These are phyloP conservation scores for Zosterops pallidus DNA, from an alignment of 2,113 vertebrate species.

Conservation along the genomic window DNA sequence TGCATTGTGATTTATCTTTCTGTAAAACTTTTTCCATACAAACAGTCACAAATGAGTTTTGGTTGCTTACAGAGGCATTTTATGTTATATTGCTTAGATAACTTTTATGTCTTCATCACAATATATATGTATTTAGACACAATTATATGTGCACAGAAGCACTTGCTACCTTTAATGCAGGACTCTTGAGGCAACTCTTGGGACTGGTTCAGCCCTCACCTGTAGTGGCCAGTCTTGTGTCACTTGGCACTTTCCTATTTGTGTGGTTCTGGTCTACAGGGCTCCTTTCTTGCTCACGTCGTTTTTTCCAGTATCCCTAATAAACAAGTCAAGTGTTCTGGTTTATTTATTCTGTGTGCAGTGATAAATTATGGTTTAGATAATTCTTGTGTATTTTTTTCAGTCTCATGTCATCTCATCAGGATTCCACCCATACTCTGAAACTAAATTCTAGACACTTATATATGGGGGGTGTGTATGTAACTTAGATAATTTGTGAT, in stretches of 20 bases:
- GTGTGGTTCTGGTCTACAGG: neutral
- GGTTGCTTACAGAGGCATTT: neutral
- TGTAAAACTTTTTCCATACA: neutral
- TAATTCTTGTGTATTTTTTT: neutral
- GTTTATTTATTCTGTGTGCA: neutral
- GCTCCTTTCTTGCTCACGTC: neutral
- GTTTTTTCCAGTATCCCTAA: neutral
- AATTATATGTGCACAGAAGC: fast-evolving
- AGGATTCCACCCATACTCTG: neutral
- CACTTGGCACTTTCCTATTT: neutral
- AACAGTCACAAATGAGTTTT: neutral
- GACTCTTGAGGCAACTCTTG: neutral
- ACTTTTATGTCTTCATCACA: neutral
- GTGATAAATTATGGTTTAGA: neutral
- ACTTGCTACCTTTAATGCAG: neutral
- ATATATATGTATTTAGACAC: neutral
- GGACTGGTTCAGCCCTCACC: neutral
- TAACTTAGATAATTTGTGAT: neutral
- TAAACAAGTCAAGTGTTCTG: neutral
- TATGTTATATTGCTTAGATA: neutral
- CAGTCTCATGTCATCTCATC: neutral
- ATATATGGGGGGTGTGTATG: fast-evolving
- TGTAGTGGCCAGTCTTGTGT: neutral
- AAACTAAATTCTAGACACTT: neutral
- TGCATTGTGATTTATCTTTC: neutral